Base-by-base conservation (phyloP, 2,113 vertebrate species). In the Saguinus midas region DNA sequence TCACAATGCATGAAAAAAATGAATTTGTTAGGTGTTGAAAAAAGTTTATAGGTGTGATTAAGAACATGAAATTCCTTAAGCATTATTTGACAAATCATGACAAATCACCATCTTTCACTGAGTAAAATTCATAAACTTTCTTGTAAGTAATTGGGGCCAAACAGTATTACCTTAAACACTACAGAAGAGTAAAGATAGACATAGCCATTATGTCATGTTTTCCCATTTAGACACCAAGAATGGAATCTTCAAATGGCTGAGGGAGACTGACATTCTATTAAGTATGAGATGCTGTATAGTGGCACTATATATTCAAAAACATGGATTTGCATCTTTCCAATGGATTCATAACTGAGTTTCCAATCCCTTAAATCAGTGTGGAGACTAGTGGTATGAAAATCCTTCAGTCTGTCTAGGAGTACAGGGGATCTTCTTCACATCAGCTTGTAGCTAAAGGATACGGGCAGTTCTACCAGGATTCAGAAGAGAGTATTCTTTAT, bases 121-220 rank as follows among this genome's bases (percentile, higher is more conserved):
- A 80, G 79, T n/a, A 88, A 3, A 50, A 81, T 91, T 91, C 21
- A 97, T 50, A 70, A 83, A 55, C 4, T 61, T 17, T 82, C 23
- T 29, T 81, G 43, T 87, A 93, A 95, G 72, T 78, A 94, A 85
- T 1, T 11, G 21, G 58, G 91, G 27, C n/a, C 64, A 95, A 90
- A 73, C 3, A n/a, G 10, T 35, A 68, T 40, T 55, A 48, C 17
- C 11, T 61, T 90, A 72, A 83, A 45, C 16, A 23, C 32, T 20
- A 27, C 20, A 20, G 27, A 78, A 57, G 6, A n/a, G 21, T 5
- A 23, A 93, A 29, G 86, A 6, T 11, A 8, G 35, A 80, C 72
- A 35, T 0, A 23, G 3, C 3, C n/a, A 29, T 37, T 91, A 17
- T 6, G 43, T 2, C 1, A 45, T 35, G 29, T 43, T 94, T 81